Evolutionary conservation across 1,140 invertebrate species (phyloP).

Genomic region (Xylocopa sonorina): DNA sequence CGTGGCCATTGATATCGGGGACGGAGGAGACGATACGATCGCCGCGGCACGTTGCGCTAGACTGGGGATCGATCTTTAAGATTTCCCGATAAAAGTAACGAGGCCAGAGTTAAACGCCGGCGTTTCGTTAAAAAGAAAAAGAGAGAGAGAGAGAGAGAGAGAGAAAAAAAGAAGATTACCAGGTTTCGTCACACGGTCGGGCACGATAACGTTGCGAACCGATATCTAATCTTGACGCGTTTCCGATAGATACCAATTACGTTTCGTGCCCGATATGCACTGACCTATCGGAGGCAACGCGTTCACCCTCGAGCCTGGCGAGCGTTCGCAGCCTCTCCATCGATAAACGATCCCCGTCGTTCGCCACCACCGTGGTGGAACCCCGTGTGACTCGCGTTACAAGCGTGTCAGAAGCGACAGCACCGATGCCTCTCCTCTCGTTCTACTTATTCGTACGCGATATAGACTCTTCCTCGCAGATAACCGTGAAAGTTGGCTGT

Average conservation of each 20-base stretch:
- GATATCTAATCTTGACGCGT: constrained; percentile 59
- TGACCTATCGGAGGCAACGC: constrained; percentile 57
- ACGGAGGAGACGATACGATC: constrained; percentile 36
- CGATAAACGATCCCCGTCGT: too few species aligned
- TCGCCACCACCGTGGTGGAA: too few species aligned
- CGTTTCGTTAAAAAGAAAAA: constrained; percentile 39
- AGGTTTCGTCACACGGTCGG: constrained; percentile 46
- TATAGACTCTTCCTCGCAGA: background rate
- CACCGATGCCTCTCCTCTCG: too few species aligned
- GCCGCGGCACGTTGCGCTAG: constrained; percentile 31
- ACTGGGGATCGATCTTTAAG: constrained; percentile 57
- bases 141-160: too few species aligned
- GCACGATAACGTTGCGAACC: constrained; percentile 33
- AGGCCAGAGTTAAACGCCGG: constrained; percentile 50
- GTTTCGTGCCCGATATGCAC: constrained; percentile 23
- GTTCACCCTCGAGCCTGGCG: background rate
- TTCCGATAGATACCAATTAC: constrained; percentile 45
- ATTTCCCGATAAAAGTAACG: constrained; percentile 60
- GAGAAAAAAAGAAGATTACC: constrained; percentile 5
- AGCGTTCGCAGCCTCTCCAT: background rate
- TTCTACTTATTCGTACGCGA: too few species aligned
- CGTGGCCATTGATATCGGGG: constrained; percentile 2
- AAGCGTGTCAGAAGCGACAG: too few species aligned
- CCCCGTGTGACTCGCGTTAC: too few species aligned
- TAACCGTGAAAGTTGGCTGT: background rate